Percentiles rank a stretch among this genome's conserved stretches.
Conservation (phyloP, 2,797 vertebrate species). For the Geotrypetes seraphini region DNA sequence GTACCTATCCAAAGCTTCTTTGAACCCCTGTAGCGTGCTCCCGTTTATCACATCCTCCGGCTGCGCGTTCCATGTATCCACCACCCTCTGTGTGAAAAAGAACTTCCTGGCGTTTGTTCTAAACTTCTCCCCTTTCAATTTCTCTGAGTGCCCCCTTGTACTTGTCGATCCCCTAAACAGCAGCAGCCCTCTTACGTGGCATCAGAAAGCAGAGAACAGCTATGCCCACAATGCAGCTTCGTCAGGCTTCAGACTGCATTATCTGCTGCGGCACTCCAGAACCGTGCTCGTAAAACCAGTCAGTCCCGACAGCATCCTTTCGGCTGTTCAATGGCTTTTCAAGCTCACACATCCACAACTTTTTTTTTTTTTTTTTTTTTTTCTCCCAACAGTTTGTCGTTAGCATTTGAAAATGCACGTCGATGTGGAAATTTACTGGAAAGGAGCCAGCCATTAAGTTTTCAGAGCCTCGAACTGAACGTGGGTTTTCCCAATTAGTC, state of each 20-base stretch:
- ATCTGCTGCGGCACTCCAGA: constrained; percentile 26
- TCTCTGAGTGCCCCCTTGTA: no score
- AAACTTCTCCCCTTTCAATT: no score
- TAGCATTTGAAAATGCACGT: constrained; percentile 15
- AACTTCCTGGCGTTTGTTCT: no score
- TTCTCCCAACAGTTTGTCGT: constrained; percentile 19
- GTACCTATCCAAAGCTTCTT: no score
- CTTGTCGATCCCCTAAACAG: no score
- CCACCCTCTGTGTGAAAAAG: no score
- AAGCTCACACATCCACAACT: constrained; percentile 14
- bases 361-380: no score
- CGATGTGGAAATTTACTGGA: neutral
- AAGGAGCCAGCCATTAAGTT: neutral
- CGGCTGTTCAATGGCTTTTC: constrained; percentile 29
- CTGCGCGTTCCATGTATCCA: no score
- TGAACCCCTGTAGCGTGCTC: no score
- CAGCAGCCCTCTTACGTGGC: constrained; percentile 15
- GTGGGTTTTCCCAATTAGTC: no score
- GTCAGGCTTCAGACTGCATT: constrained; percentile 26
- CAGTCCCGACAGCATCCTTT: constrained; percentile 17
- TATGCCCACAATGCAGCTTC: constrained; percentile 10
- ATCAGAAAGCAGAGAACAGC: neutral
- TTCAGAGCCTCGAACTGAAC: no score
- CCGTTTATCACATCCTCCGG: no score
- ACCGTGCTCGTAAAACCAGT: constrained; percentile 24